Percentiles rank a stretch among this genome's conserved stretches.
Evolutionary conservation across 2,113 vertebrate genomes (phyloP).

Genomic region (Motacilla tschutschensis): DNA sequence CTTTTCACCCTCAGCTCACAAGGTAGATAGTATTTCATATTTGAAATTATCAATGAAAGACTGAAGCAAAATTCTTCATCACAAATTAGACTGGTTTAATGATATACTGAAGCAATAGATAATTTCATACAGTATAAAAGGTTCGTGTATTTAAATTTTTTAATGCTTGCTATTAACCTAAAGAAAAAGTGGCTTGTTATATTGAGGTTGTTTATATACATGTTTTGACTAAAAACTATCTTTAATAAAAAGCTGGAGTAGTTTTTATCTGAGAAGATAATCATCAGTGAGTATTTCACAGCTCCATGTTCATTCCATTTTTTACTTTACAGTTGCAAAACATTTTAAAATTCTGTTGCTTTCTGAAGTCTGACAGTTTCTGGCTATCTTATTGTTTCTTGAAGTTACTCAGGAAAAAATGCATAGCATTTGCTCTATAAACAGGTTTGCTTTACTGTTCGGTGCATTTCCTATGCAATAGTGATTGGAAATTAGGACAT

Average conservation of each 20-base stretch:
- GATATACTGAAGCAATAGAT: conserved; percentile 8
- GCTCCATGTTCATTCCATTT: conserved; percentile 89
- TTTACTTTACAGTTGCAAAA: conserved; percentile 74
- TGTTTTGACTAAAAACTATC: conserved; percentile 84
- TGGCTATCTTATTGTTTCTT: conserved; percentile 67
- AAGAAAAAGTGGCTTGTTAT: conserved; percentile 44
- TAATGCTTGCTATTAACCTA: conserved; percentile 31
- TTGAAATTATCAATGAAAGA: neutral
- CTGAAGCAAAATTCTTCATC: neutral
- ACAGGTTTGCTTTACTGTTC: conserved; percentile 71
- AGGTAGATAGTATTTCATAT: neutral
- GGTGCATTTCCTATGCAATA: conserved; percentile 56
- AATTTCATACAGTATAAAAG: conserved; percentile 14
- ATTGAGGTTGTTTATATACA: conserved; percentile 44
- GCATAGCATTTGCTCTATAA: conserved; percentile 72
- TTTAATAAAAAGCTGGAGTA: conserved; percentile 91
- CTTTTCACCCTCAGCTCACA: neutral
- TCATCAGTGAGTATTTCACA: conserved; percentile 93
- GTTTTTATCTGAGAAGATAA: conserved; percentile 86
- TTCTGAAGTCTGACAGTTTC: conserved; percentile 70
- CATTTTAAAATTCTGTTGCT: conserved; percentile 77
- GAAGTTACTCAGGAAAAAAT: conserved; percentile 57
- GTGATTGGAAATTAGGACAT: conserved; percentile 5
- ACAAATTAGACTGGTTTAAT: conserved; percentile 11
- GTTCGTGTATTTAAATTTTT: conserved; percentile 52